These are phyloP conservation scores for Araneus ventricosus DNA, from an alignment of 1,140 invertebrate species.

Conservation along the genomic window DNA sequence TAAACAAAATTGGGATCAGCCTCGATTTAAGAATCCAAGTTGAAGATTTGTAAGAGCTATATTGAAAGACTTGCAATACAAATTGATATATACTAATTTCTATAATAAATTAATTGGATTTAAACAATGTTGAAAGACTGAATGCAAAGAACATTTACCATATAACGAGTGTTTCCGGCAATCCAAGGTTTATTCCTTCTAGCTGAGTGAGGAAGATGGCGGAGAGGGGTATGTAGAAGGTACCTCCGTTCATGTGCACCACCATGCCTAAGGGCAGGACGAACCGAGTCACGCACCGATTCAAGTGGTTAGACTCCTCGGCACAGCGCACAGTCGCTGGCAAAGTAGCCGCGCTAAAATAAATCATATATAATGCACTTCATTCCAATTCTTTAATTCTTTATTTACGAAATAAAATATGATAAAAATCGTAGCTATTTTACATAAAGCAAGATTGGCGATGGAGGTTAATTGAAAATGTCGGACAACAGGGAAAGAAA, in stretches of 20 bases:
- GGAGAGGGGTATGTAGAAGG: constrained; percentile 92
- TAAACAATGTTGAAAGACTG: background rate
- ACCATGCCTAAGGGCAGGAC: constrained; percentile 95
- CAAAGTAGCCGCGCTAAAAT: constrained; percentile 92
- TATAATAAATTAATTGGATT: no score
- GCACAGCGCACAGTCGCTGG: constrained; percentile 96
- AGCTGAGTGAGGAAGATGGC: constrained; percentile 96
- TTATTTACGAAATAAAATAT: no score
- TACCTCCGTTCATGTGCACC: constrained; percentile 96
- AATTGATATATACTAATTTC: no score
- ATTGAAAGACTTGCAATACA: no score
- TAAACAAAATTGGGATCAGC: no score
- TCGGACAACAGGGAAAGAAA: no score
- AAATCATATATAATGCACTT: background rate
- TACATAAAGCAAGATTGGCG: no score
- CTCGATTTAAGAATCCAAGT: no score
- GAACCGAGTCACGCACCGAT: constrained; percentile 93
- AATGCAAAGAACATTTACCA: constrained; percentile 83
- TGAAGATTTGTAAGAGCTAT: no score
- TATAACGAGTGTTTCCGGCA: constrained; percentile 89
- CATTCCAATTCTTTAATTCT: no score
- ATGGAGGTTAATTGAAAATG: no score
- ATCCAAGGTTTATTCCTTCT: constrained; percentile 88
- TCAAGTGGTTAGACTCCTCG: constrained; percentile 93
- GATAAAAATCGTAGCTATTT: no score